Evolutionary conservation across 2,888 invertebrate species (phyloP), one percentile per base, ranked within the genome.

Genomic region (Drosophila pseudotalamancana): DNA sequence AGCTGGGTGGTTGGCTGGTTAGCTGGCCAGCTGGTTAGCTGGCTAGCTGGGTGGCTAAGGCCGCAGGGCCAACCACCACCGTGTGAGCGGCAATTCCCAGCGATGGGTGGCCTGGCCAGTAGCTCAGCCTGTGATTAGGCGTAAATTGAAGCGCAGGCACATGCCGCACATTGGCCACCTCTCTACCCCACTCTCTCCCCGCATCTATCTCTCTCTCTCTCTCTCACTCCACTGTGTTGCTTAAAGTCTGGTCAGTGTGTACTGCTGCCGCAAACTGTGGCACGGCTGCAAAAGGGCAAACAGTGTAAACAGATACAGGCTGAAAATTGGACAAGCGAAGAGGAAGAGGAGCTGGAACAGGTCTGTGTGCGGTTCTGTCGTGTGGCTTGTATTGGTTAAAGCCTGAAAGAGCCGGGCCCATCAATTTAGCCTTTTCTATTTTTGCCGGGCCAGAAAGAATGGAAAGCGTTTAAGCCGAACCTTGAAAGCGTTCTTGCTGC

Each of bases 291-390:
- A 85, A 75, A 82, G 82, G 65, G 71, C 80, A 72, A 73, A 75
- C 76, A 63, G 70, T 67, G 87, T 76, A 88, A 86, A 88, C 79
- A 89, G 66, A 81, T 79, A 54, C 84, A 77, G n/a, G 76, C 76
- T 70, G 78, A 76, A 83, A 73, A 72, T 56, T 57, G 65, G n/a
- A 46, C 66, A 45, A 12, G 55, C 54, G 34, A 18, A 14, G 32
- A 8, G 29, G 12, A 1, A 18, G n/a, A 14, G 39, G 23, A 5
- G 18, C 8, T 1, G 39, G n/a, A 1, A 1, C 25, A 27, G 40
- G 25, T 31, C 40, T 39, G 57, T 51, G 57, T 60, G 54, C 50
- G 66, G 50, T 32, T 32, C 40, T 64, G 39, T 63, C 37, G 34
- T 63, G 81, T 43, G 77, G 77, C 53, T 55, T 43, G 48, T 56